These are phyloP conservation scores for Tupiocoris notatus DNA, from an alignment of 2,888 invertebrate genomes.

Conservation along the genomic window DNA sequence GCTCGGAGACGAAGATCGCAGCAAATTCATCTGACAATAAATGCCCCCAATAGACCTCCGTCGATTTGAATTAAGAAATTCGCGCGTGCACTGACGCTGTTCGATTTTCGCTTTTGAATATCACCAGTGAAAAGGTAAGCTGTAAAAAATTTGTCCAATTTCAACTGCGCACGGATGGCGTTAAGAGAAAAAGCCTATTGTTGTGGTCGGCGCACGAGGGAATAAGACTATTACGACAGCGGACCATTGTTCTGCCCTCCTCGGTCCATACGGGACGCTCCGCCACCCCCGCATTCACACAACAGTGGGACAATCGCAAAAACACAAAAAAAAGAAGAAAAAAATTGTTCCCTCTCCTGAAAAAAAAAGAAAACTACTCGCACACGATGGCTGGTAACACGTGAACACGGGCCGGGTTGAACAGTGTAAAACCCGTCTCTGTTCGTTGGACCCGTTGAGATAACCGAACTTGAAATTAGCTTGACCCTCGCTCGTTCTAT, in stretches of 20 bases:
- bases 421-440: slow-evolving; percentile 6
- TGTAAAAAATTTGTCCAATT: slow-evolving; percentile 3
- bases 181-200: background rate
- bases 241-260: slow-evolving; percentile 15
- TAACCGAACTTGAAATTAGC: slow-evolving; percentile 42
- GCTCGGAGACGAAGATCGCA: too few species aligned
- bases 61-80: too few species aligned
- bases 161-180: background rate
- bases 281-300: background rate
- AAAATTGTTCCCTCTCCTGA: too few species aligned
- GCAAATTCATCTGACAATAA: too few species aligned
- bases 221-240: slow-evolving; percentile 21
- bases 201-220: slow-evolving; percentile 17
- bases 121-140: background rate
- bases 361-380: slow-evolving; percentile 10
- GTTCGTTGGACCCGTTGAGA: slow-evolving; percentile 18
- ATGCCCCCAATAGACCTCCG: too few species aligned
- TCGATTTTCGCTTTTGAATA: background rate
- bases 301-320: background rate
- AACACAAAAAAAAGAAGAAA: background rate
- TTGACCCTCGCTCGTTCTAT: slow-evolving; percentile 20
- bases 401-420: background rate
- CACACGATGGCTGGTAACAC: background rate
- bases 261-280: background rate
- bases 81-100: too few species aligned